Conservation (phyloP, 2,888 invertebrate genomes). For the Stenotaenia linearis region DNA sequence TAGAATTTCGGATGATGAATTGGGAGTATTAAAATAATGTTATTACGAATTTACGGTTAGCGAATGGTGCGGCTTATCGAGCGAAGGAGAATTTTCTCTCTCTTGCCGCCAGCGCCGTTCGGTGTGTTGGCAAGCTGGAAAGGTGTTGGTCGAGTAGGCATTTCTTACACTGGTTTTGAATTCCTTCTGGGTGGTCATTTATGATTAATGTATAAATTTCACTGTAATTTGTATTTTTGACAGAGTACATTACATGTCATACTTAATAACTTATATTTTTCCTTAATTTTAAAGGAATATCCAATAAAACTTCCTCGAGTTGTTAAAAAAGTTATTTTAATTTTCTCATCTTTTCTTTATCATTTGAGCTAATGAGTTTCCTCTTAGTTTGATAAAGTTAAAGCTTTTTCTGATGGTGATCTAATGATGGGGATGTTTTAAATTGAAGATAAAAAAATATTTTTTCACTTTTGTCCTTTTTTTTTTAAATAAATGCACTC, state of each 20-base stretch:
- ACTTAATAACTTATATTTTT: neutral
- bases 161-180: conserved; percentile 6
- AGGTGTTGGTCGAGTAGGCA: conserved; percentile 1
- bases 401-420: neutral
- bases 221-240: neutral
- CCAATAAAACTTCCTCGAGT: no score
- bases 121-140: neutral
- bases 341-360: no score
- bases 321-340: no score
- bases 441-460: neutral
- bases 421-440: neutral
- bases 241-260: neutral
- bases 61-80: conserved; percentile 7
- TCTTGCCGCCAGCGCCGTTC: conserved; percentile 2
- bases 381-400: neutral
- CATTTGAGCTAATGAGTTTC: neutral
- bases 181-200: neutral
- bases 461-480: neutral
- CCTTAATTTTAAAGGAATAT: neutral
- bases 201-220: neutral
- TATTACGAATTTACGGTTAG: neutral
- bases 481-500: neutral
- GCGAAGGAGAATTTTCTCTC: neutral
- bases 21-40: neutral
- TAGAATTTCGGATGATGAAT: neutral